These are phyloP conservation scores for Coranthus polyacanthus DNA, from an alignment of 2,797 vertebrate genomes.

Conservation along the genomic window DNA sequence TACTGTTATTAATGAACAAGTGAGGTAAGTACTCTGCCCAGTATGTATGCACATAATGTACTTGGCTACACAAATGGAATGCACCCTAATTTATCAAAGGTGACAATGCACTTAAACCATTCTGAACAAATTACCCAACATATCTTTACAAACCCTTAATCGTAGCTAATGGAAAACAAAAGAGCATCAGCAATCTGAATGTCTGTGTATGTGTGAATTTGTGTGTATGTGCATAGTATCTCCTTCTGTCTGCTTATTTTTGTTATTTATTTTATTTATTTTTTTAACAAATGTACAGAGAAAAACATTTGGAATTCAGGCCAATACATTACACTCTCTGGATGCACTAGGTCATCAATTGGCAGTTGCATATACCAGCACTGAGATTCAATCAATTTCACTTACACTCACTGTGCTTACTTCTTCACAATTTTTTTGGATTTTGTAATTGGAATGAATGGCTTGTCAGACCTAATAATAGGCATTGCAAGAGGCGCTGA, in stretches of 20 bases:
- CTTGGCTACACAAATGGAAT: conserved; percentile 51
- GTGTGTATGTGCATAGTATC: conserved; percentile 8
- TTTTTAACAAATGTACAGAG: conserved; percentile 20
- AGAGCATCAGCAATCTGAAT: conserved; percentile 7
- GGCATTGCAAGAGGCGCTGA: conserved; percentile 58
- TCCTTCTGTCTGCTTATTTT: not conserved
- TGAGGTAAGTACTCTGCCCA: conserved; percentile 17
- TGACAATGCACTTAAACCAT: conserved; percentile 66
- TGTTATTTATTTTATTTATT: no score
- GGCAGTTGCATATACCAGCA: conserved; percentile 70
- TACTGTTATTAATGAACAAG: conserved; percentile 40
- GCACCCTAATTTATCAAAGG: conserved; percentile 67
- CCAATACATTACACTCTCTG: conserved; percentile 7
- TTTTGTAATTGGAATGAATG: conserved; percentile 85
- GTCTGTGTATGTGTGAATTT: conserved; percentile 8
- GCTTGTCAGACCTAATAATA: conserved; percentile 82
- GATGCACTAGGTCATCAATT: conserved; percentile 65
- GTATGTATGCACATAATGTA: conserved; percentile 54
- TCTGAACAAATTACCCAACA: conserved; percentile 65
- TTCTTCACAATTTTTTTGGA: conserved; percentile 62
- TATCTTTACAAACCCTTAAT: conserved; percentile 69
- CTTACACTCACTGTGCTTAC: conserved; percentile 76
- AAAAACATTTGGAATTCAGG: conserved; percentile 12
- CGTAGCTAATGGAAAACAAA: conserved; percentile 59
- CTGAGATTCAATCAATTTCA: conserved; percentile 83